These are phyloP conservation scores for Cyclophora punctaria DNA, from an alignment of 2,888 invertebrate genomes.

Conservation along the genomic window DNA sequence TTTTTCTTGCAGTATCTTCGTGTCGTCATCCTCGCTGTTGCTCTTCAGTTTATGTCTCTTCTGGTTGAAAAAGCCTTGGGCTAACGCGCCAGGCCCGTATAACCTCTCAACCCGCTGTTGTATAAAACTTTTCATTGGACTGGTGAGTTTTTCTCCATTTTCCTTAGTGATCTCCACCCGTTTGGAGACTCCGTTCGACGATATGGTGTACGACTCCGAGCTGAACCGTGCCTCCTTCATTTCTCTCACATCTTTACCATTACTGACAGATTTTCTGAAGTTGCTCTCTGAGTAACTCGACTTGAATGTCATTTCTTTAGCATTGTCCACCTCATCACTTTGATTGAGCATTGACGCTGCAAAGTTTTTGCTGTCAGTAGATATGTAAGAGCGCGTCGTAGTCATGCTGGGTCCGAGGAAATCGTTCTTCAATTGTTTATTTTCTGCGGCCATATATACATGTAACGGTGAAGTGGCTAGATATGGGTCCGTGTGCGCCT, in stretches of 20 bases:
- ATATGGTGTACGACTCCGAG: constrained; percentile 64
- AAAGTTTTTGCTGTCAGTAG: constrained; percentile 59
- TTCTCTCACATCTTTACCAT: constrained; percentile 55
- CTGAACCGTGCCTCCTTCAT: constrained; percentile 43
- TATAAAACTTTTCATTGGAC: constrained; percentile 84
- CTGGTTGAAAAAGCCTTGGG: constrained; percentile 87
- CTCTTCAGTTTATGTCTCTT: constrained; percentile 70
- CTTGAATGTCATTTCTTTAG: constrained; percentile 59
- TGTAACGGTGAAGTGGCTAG: constrained; percentile 56
- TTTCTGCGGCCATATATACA: constrained; percentile 68
- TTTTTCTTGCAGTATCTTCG: constrained; percentile 57
- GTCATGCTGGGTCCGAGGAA: constrained; percentile 67
- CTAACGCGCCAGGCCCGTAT: constrained; percentile 90
- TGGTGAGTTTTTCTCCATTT: constrained; percentile 60
- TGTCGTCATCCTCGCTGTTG: constrained; percentile 53
- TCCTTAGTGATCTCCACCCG: constrained; percentile 66
- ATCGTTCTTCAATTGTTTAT: constrained; percentile 67
- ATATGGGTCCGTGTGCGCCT: constrained; percentile 69
- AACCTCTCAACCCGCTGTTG: constrained; percentile 91
- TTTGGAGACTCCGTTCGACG: constrained; percentile 64
- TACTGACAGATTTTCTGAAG: constrained; percentile 56
- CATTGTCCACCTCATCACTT: constrained; percentile 61
- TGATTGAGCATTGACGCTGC: constrained; percentile 63
- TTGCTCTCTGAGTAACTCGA: constrained; percentile 69
- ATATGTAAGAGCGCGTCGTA: constrained; percentile 55